Evolutionary conservation across 2,113 vertebrate genomes (phyloP).

Genomic region (Odocoileus virginianus): DNA sequence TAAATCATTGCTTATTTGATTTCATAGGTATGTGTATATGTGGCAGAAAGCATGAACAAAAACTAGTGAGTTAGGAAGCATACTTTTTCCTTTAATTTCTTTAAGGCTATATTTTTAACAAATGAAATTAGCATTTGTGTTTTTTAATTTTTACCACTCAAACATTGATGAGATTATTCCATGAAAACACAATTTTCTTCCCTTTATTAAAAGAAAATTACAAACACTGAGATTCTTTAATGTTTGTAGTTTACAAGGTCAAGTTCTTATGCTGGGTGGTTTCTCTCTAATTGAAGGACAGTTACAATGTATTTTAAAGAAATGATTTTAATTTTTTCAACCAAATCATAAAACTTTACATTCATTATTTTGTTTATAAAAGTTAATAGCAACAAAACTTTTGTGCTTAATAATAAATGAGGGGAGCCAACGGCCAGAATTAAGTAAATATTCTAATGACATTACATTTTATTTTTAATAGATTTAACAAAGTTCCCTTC

Average conservation of each 20-base stretch:
- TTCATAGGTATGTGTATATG: neutral
- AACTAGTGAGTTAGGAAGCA: neutral
- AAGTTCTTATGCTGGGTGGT: neutral
- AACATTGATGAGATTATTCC: neutral
- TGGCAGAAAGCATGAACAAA: neutral
- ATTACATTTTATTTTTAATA: neutral
- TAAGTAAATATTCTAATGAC: constrained; percentile 12
- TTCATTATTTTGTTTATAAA: constrained; percentile 1
- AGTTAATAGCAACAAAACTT: neutral
- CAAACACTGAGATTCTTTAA: neutral
- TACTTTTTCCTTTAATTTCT: neutral
- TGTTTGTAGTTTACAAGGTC: neutral
- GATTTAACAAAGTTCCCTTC: neutral
- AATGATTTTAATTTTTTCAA: constrained; percentile 9
- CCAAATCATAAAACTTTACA: constrained; percentile 4
- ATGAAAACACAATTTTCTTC: neutral
- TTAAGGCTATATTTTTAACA: constrained; percentile 3
- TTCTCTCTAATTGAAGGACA: neutral
- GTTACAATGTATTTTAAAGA: neutral
- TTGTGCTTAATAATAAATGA: neutral
- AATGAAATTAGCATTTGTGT: neutral
- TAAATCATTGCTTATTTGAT: neutral
- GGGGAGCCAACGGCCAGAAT: neutral
- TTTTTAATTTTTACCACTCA: neutral
- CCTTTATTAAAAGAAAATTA: constrained; percentile 27